These are phyloP conservation scores for Teinopalpus imperialis DNA, from an alignment of 2,888 invertebrate species.

Conservation along the genomic window DNA sequence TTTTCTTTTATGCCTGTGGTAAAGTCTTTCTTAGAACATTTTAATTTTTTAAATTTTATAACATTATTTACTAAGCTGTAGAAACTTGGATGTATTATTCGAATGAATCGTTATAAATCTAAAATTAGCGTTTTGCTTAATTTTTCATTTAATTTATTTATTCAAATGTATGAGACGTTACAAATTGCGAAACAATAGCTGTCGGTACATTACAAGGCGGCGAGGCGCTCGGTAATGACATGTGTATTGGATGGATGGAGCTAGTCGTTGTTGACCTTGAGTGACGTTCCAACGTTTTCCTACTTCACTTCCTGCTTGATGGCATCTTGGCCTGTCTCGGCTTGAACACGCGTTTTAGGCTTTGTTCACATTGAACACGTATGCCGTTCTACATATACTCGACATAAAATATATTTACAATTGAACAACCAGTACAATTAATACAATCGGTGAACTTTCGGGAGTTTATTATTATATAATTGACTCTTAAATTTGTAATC, in stretches of 20 bases:
- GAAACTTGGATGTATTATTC: too few species aligned
- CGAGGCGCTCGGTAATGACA: constrained; percentile 43
- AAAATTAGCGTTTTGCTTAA: neutral
- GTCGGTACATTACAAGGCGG: constrained; percentile 41
- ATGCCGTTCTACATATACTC: neutral
- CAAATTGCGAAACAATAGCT: constrained; percentile 62
- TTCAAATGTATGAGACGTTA: constrained; percentile 43
- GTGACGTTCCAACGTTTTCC: constrained; percentile 74
- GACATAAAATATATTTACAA: neutral
- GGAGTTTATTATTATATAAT: too few species aligned
- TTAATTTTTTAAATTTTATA: too few species aligned
- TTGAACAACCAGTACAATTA: neutral
- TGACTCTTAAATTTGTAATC: too few species aligned
- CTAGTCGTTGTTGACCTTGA: constrained; percentile 66
- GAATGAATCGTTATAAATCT: neutral
- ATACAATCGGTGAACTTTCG: too few species aligned
- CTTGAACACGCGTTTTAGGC: constrained; percentile 36
- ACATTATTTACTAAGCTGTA: too few species aligned
- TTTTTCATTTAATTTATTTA: constrained; percentile 12
- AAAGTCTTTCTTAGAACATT: too few species aligned
- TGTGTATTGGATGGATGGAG: constrained; percentile 47
- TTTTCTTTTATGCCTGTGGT: constrained; percentile 21
- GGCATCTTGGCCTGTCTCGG: constrained; percentile 62
- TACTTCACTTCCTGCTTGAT: constrained; percentile 75
- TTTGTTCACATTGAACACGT: constrained; percentile 36